Evolutionary conservation across 2,797 vertebrate species (phyloP), one percentile per base, ranked within the genome.

Genomic region (Menidia menidia): DNA sequence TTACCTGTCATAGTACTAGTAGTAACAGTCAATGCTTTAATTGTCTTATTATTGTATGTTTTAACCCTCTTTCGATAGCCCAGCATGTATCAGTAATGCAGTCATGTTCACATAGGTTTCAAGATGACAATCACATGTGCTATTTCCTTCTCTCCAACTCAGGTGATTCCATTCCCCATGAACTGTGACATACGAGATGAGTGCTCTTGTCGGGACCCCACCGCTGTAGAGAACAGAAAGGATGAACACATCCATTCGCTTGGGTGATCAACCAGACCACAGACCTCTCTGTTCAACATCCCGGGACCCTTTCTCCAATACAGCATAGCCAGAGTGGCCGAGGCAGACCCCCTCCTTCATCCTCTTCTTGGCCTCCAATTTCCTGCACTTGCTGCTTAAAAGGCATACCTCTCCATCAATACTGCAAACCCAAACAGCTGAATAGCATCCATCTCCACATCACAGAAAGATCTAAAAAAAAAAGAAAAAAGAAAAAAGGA

Each of bases 161-260:
- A 99, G 98, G 97, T 99, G 85, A 97, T 96, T 64, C 97, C 97
- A 0, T 99, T 99, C 81, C 97, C 97, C 53, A 96, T 97, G 94
- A 97, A 96, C 66, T 99, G 98, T 75, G 96, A 99, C 87, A 89
- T 95, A 19, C 93, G 95, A 84, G 94, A 94, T 65, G 97, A 98
- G 55, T 99, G 98, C 76, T 96, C 97, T 85, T 99, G 98, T 78
- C 94, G 96, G 76, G 97, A 99, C 80, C 96, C 97, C 45, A 93
- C 95, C 0, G 96, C 97, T 58, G 89, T 94, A 55, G 97, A 99
- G 92, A 96, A 98, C 87, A 93, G 89, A 54, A 93, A 89, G 74
- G 89, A 87, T 7, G 84, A 90, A 62, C 81, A 87, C 5, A 94
- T 92, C 75, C 92, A 94, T 73, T 95, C 95, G 79, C 75, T 93